These are phyloP conservation scores for Leguminivora glycinivorella DNA, from an alignment of 1,140 invertebrate genomes.

Conservation along the genomic window DNA sequence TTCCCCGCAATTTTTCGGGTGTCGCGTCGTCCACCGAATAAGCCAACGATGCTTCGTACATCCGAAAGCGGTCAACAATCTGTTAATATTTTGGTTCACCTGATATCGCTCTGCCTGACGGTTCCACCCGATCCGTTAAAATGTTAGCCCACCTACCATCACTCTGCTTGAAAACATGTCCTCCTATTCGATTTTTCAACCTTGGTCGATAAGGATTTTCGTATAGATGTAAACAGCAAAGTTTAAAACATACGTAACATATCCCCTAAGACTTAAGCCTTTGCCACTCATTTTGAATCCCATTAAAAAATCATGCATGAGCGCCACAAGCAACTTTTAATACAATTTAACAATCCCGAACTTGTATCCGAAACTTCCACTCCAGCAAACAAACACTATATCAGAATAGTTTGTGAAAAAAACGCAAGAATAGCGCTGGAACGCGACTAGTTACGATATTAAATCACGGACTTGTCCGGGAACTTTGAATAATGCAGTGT, in stretches of 20 bases:
- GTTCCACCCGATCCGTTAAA: too few relatives aligned
- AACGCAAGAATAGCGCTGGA: constrained; percentile 1
- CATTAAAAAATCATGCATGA: constrained; percentile 22
- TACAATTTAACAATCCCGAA: constrained; percentile 14
- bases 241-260: neutral
- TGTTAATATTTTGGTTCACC: too few relatives aligned
- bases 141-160: too few relatives aligned
- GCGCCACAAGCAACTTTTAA: constrained; percentile 35
- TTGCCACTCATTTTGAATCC: neutral
- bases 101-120: too few relatives aligned
- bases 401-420: constrained; percentile 24
- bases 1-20: too few relatives aligned
- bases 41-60: too few relatives aligned
- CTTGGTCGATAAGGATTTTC: too few relatives aligned
- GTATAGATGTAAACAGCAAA: neutral
- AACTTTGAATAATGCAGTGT: constrained; percentile 28
- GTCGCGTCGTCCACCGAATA: too few relatives aligned
- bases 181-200: too few relatives aligned
- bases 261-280: neutral
- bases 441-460: constrained; percentile 21
- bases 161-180: too few relatives aligned
- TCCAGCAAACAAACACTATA: constrained; percentile 23
- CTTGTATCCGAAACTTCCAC: constrained; percentile 14
- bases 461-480: constrained; percentile 20
- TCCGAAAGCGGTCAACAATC: too few relatives aligned